Evolutionary conservation across 35 echinoderm and acorn worm genomes (phyloP).

Genomic region (Nesometra sesokonis): DNA sequence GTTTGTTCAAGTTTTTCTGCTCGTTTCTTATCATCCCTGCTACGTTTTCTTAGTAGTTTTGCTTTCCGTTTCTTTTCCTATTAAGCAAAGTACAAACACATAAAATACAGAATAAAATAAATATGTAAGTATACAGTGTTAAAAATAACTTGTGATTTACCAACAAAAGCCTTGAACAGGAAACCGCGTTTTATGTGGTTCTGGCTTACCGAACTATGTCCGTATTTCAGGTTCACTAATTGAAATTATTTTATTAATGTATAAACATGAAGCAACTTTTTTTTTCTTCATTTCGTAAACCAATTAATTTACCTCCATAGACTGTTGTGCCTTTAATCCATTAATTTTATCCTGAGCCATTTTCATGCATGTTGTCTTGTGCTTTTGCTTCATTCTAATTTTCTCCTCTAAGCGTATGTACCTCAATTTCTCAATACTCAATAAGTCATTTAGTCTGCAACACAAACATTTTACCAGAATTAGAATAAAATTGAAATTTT

Average conservation of each 20-base stretch:
- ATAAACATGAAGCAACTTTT: too few species aligned
- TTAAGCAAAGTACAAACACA: background rate
- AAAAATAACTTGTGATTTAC: too few species aligned
- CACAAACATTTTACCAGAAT: background rate
- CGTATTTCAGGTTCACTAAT: too few species aligned
- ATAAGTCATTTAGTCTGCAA: background rate
- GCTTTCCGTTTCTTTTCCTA: background rate
- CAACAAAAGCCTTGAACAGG: too few species aligned
- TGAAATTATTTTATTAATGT: too few species aligned
- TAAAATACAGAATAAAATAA: too few species aligned
- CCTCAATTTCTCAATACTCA: background rate
- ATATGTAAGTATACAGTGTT: too few species aligned
- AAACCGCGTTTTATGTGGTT: too few species aligned
- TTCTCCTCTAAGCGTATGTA: background rate
- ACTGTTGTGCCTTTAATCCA: background rate
- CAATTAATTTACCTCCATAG: background rate
- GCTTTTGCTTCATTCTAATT: background rate
- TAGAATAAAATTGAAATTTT: background rate
- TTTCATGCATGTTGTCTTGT: background rate
- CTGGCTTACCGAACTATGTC: too few species aligned
- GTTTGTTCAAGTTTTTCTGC: background rate
- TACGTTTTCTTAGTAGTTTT: background rate
- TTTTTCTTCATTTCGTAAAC: too few species aligned
- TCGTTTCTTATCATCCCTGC: background rate
- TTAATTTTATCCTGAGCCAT: background rate